Evolutionary conservation across 2,797 vertebrate species (phyloP), one percentile per base, ranked within the genome.

Genomic region (Oreonectes daqikongensis): DNA sequence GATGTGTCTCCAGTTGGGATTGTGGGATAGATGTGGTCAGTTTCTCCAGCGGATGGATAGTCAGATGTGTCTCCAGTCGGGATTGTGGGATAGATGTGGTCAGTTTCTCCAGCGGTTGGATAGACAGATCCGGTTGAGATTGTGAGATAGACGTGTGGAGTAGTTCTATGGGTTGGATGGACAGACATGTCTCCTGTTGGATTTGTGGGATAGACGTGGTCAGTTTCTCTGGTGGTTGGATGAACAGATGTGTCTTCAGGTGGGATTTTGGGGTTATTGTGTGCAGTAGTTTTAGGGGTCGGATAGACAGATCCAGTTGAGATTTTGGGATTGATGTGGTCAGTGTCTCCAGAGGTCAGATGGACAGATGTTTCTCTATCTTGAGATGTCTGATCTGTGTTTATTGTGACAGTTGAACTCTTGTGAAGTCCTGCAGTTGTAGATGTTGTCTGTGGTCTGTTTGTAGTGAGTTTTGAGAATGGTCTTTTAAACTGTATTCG

Each of bases 401-500:
- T 72, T 28, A 46, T 32, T 30, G 44, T 71, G 22, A 72, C 46
- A 69, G 55, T 46, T 79, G 30, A 53, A 53, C 65, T 42, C 40
- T 42, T 42, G 40, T 14, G 38, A 15, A 32, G 35, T 71, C 28
- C 60, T 60, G 61, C 24, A 61, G n/a, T 38, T 32, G 65, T 63
- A 52, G 72, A 28, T 71, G 66, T 26, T 65, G 70, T 52, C 71
- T 52, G 69, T 75, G 70, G 77, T 63, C 53, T 79, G 24, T 48
- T 79, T 60, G 78, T 84, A 7, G 78, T 46, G 26, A 76, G 11
- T 18, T 64, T 61, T 53, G 76, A 61, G 24, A 72, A 28, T 24
- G 86, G 89, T 44, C 87, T 91, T 26, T 89, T 89, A 24, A 87
- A 59, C 80, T 92, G 90, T 24, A 88, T 89, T 9, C 92, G 88